phyloP scores from a whole-genome alignment of 1,140 invertebrate genomes.

The Pseudomyrmex concolor region DNA sequence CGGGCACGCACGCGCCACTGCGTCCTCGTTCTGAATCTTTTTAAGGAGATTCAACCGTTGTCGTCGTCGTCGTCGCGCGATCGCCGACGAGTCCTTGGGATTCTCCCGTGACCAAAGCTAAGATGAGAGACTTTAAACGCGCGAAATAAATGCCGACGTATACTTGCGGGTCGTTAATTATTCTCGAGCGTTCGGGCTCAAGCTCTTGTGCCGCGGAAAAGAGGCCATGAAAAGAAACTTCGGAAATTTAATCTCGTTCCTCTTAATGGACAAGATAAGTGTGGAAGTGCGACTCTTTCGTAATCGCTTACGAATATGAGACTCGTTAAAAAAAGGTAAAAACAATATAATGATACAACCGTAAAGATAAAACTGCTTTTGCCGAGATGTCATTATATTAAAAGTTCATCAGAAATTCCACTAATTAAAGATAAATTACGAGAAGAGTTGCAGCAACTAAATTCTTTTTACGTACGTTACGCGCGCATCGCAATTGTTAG shows the following conservation, averaged over 20 bases:
- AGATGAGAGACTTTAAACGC: constrained; percentile 13
- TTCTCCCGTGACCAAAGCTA: neutral
- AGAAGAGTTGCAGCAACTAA: too few relatives aligned
- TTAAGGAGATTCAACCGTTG: constrained; percentile 49
- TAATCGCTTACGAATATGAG: too few relatives aligned
- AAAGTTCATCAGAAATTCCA: too few relatives aligned
- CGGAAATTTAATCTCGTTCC: neutral
- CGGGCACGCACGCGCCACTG: neutral
- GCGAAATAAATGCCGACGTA: neutral
- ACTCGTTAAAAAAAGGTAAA: too few relatives aligned
- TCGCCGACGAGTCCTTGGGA: constrained; percentile 35
- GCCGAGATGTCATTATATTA: too few relatives aligned
- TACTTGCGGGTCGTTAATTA: neutral
- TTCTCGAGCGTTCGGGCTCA: too few relatives aligned
- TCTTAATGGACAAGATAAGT: neutral
- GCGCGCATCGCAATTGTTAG: too few relatives aligned
- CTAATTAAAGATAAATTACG: too few relatives aligned
- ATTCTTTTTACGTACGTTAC: too few relatives aligned
- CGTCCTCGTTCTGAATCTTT: constrained; percentile 62
- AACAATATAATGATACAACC: too few relatives aligned
- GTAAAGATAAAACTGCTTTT: too few relatives aligned
- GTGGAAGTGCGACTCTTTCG: neutral
- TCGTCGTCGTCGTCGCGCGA: neutral
- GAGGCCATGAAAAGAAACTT: neutral
- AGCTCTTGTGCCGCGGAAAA: neutral